Conservation (phyloP, 2,797 vertebrate species). For the Sardinella longiceps region DNA sequence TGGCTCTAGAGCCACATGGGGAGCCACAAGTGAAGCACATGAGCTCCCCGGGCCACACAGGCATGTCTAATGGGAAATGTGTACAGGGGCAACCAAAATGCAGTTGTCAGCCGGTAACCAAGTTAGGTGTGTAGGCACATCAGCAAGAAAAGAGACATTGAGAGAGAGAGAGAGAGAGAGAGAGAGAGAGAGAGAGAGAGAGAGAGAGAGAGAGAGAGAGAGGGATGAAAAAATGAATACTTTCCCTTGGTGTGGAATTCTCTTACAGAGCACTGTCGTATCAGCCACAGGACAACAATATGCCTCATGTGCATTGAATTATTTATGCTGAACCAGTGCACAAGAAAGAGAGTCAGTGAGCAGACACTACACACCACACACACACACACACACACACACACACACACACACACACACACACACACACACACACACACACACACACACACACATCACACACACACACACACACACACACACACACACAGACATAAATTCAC, state of each 20-base stretch:
- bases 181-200: conserved; percentile 35
- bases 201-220: background rate
- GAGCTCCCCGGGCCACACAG: conserved; percentile 24
- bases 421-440: background rate
- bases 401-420: background rate
- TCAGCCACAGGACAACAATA: conserved; percentile 57
- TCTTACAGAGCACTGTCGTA: conserved; percentile 40
- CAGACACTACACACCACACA: background rate
- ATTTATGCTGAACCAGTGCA: conserved; percentile 63
- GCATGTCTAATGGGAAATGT: conserved; percentile 40
- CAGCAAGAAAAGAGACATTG: conserved; percentile 37
- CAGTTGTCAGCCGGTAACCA: conserved; percentile 55
- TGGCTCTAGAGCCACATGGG: conserved; percentile 17
- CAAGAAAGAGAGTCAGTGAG: background rate
- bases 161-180: conserved; percentile 30
- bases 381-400: background rate
- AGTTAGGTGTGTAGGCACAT: conserved; percentile 51
- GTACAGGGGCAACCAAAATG: conserved; percentile 44
- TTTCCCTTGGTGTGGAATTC: conserved; percentile 36
- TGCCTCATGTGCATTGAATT: conserved; percentile 63
- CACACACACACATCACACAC: background rate
- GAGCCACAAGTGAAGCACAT: conserved; percentile 27
- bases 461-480: background rate
- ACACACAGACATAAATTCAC: background rate
- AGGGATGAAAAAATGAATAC: background rate